A percentile compares a stretch with the other conserved stretches of the same genome.
Evolutionary conservation across 1,140 invertebrate genomes (phyloP).

Genomic region (Cecropterus lyciades): DNA sequence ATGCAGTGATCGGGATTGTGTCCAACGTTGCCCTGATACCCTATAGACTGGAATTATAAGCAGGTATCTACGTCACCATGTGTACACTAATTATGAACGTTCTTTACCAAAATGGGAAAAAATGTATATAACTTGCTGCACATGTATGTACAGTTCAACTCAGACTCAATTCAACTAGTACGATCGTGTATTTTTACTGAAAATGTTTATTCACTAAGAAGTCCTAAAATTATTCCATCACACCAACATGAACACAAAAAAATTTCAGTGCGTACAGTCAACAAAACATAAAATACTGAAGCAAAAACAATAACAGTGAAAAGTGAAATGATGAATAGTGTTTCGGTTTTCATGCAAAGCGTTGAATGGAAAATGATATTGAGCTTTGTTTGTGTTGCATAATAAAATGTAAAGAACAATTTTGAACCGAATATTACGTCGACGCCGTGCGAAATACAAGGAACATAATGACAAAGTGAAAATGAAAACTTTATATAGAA

Average conservation of each 20-base stretch:
- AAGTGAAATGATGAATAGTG: conserved; percentile 1
- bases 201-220: too few relatives aligned
- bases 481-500: not conserved
- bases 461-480: not conserved
- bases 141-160: too few relatives aligned
- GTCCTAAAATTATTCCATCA: too few relatives aligned
- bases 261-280: not conserved
- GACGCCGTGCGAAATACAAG: not conserved
- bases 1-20: not conserved
- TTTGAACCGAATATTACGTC: not conserved
- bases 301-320: not conserved
- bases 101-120: too few relatives aligned
- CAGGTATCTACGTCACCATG: not conserved
- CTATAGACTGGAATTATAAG: not conserved
- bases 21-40: not conserved
- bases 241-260: too few relatives aligned
- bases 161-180: too few relatives aligned
- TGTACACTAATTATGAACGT: too few relatives aligned
- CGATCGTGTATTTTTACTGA: too few relatives aligned
- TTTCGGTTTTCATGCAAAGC: not conserved
- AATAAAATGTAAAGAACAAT: not conserved
- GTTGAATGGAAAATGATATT: not conserved
- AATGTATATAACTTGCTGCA: too few relatives aligned
- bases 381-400: not conserved
- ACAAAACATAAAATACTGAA: not conserved